Evolutionary conservation across 2,888 invertebrate genomes (phyloP).

Genomic region (Neoitamus cyanurus): DNA sequence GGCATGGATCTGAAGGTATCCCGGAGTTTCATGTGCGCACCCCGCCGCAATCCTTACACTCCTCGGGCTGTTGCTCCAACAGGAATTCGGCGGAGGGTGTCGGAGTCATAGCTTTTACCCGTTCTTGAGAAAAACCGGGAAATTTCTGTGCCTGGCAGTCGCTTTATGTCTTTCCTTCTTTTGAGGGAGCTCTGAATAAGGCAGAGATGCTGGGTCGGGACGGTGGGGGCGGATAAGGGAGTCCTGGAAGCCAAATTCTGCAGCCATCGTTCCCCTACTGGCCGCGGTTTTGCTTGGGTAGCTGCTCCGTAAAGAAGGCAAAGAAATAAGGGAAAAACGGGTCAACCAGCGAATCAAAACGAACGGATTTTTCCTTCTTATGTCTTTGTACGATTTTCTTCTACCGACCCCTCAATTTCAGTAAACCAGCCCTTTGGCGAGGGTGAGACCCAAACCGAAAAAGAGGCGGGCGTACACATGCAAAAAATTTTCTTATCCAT

Average conservation of each 20-base stretch:
- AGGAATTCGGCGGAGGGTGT: not conserved
- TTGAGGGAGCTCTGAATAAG: not conserved
- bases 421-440: too few relatives aligned
- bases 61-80: not conserved
- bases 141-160: constrained; percentile 28
- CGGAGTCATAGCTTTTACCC: not conserved
- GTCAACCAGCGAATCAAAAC: not conserved
- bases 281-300: too few relatives aligned
- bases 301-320: not conserved
- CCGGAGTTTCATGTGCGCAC: not conserved
- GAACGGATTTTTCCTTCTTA: not conserved
- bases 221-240: too few relatives aligned
- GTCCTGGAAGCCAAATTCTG: too few relatives aligned
- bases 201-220: not conserved
- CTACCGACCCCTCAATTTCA: too few relatives aligned
- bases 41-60: too few relatives aligned
- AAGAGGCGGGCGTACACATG: too few relatives aligned
- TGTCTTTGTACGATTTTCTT: too few relatives aligned
- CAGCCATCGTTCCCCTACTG: too few relatives aligned
- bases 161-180: constrained; percentile 13
- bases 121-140: not conserved
- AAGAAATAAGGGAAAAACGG: not conserved
- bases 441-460: too few relatives aligned
- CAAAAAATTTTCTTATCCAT: too few relatives aligned
- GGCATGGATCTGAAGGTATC: too few relatives aligned